Percentiles rank a stretch among this genome's conserved stretches.
phyloP scores from a whole-genome alignment of 2,113 vertebrate genomes.

The Cryptotis parvus region DNA sequence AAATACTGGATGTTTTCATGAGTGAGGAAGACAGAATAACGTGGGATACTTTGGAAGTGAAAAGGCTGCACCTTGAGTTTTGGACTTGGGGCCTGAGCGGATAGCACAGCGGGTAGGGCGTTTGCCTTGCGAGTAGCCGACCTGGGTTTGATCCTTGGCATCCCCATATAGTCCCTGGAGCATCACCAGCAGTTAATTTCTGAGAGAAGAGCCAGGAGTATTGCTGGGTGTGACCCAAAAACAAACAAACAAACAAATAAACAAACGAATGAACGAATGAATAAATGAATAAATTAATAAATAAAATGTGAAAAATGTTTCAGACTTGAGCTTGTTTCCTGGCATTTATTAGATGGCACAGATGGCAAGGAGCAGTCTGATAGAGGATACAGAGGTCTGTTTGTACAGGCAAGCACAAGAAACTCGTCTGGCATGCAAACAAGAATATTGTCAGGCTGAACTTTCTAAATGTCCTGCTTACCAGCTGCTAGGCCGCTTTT shows the following conservation, averaged over 20 bases:
- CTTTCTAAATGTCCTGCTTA: neutral
- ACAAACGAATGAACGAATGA: too few relatives aligned
- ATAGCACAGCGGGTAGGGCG: too few relatives aligned
- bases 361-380: neutral
- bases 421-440: neutral
- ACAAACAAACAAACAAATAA: too few relatives aligned
- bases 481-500: neutral
- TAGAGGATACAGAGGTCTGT: neutral
- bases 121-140: too few relatives aligned
- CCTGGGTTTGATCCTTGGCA: too few relatives aligned
- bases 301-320: too few relatives aligned
- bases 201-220: too few relatives aligned
- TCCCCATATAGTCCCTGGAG: too few relatives aligned
- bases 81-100: too few relatives aligned
- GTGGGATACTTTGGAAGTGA: neutral
- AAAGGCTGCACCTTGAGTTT: fast-evolving
- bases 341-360: neutral
- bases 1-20: neutral
- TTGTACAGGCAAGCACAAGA: neutral
- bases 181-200: too few relatives aligned
- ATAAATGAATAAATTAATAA: too few relatives aligned
- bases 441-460: neutral
- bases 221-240: too few relatives aligned
- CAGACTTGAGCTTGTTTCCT: neutral
- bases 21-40: neutral